These are phyloP conservation scores for Salpingus planirostris DNA, from an alignment of 2,888 invertebrate species.

Conservation along the genomic window DNA sequence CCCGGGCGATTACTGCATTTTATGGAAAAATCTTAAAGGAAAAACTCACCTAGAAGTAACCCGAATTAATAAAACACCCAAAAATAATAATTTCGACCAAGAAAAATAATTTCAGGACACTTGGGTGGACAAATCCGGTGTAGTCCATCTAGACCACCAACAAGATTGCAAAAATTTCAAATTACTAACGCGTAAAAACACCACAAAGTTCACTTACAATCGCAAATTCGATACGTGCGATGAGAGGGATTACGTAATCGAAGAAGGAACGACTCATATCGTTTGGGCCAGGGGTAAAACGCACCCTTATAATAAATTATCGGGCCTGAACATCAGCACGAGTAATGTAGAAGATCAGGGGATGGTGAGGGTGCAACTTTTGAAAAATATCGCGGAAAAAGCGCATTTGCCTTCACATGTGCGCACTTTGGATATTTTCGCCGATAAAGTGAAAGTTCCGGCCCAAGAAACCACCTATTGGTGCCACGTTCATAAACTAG, in stretches of 20 bases:
- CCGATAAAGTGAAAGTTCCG: constrained; percentile 66
- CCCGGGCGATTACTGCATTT: constrained; percentile 72
- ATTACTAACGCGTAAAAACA: constrained; percentile 42
- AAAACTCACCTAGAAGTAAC: constrained; percentile 49
- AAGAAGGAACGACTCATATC: constrained; percentile 83
- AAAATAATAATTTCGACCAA: too few species aligned
- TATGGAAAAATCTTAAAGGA: constrained; percentile 65
- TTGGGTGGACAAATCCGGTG: constrained; percentile 58
- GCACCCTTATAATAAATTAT: constrained; percentile 53
- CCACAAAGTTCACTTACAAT: constrained; percentile 62
- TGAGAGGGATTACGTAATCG: constrained; percentile 61
- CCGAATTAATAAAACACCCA: too few species aligned
- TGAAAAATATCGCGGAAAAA: constrained; percentile 42
- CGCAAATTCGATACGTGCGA: constrained; percentile 83
- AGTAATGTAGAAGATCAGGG: constrained; percentile 51
- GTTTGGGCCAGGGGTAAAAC: constrained; percentile 77
- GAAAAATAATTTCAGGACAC: constrained; percentile 71
- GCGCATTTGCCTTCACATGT: constrained; percentile 43
- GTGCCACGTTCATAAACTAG: constrained; percentile 82
- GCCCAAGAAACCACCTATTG: constrained; percentile 90
- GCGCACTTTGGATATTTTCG: constrained; percentile 52
- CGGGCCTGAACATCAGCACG: constrained; percentile 53
- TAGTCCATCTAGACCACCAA: constrained; percentile 55
- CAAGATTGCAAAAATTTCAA: constrained; percentile 66
- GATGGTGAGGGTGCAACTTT: constrained; percentile 68